phyloP scores from a whole-genome alignment of 2,888 invertebrate genomes.

The Trilocha varians region DNA sequence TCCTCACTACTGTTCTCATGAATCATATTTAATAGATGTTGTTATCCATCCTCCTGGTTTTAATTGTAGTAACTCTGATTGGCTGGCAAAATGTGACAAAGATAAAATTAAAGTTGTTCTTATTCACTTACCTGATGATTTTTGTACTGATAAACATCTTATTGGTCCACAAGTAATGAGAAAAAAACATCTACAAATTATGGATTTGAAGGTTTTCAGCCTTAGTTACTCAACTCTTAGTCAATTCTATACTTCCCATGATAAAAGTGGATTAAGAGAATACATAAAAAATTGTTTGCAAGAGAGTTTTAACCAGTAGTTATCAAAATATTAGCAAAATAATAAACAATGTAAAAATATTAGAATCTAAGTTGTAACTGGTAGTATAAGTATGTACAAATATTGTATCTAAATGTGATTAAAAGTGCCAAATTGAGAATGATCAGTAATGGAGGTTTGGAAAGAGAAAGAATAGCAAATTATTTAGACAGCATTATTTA shows the following conservation, averaged over 20 bases:
- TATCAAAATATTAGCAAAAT: neutral
- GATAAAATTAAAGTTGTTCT: slow-evolving; percentile 72
- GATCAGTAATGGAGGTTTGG: no score
- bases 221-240: slow-evolving; percentile 69
- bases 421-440: no score
- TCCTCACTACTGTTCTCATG: slow-evolving; percentile 69
- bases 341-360: neutral
- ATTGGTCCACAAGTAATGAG: slow-evolving; percentile 78
- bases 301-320: slow-evolving; percentile 20
- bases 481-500: no score
- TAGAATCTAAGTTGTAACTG: no score
- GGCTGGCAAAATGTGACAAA: slow-evolving; percentile 49
- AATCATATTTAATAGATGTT: slow-evolving; percentile 75
- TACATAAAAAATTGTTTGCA: slow-evolving; percentile 66
- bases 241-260: slow-evolving; percentile 54
- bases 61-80: slow-evolving; percentile 49
- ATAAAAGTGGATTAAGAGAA: slow-evolving; percentile 56
- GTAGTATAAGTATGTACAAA: no score
- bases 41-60: slow-evolving; percentile 67
- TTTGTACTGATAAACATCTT: slow-evolving; percentile 69
- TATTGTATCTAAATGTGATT: no score
- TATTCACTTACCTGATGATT: slow-evolving; percentile 78
- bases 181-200: slow-evolving; percentile 72
- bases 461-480: no score
- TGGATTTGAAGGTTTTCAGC: slow-evolving; percentile 76